Evolutionary conservation across 35 echinoderm and acorn worm genomes (phyloP).

Genomic region (Lytechinus pictus): DNA sequence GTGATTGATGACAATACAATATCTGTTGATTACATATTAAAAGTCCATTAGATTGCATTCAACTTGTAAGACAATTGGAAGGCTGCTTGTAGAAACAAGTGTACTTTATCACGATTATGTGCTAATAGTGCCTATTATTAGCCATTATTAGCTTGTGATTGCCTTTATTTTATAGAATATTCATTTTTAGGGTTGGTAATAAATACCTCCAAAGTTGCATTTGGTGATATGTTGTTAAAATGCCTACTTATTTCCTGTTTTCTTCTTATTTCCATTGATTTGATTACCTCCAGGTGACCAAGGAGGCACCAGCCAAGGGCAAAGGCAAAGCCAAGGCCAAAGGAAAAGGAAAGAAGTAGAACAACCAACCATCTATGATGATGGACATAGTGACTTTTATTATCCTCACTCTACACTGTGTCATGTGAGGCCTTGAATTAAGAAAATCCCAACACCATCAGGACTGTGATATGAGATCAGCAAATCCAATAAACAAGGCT

Average conservation of each 20-base stretch:
- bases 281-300: not conserved
- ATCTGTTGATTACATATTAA: no score
- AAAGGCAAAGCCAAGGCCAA: conserved; percentile 42
- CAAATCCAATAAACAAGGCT: conserved; percentile 40
- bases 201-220: not conserved
- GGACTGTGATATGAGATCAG: conserved; percentile 18
- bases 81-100: no score
- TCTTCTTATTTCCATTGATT: not conserved
- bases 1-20: no score
- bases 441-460: not conserved
- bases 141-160: no score
- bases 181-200: not conserved
- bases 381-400: conserved; percentile 16
- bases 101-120: no score
- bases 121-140: no score
- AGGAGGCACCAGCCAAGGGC: conserved; percentile 31
- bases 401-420: conserved; percentile 42
- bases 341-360: conserved; percentile 44
- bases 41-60: no score
- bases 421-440: conserved; percentile 15
- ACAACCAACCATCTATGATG: not conserved
- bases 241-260: not conserved
- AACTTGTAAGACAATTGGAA: no score
- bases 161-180: no score
- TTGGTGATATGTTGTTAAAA: not conserved